These are phyloP conservation scores for Pachycephala philippinensis DNA, from an alignment of 2,113 vertebrate species.

Conservation along the genomic window DNA sequence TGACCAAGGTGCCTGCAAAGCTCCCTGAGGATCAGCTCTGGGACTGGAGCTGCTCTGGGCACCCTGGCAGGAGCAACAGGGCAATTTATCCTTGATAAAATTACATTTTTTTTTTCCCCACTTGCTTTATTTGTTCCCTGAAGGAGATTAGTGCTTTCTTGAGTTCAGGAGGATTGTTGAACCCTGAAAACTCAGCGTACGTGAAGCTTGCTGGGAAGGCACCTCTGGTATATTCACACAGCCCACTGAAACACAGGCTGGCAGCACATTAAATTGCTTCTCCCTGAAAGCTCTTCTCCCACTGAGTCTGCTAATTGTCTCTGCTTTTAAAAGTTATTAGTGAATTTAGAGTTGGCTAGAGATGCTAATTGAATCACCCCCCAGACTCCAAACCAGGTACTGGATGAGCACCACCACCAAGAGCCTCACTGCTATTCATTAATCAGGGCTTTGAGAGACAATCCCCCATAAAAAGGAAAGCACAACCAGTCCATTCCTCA, in stretches of 20 bases:
- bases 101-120: not conserved
- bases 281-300: conserved; percentile 18
- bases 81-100: not conserved
- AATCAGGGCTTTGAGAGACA: not conserved
- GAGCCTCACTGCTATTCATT: not conserved
- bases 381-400: not conserved
- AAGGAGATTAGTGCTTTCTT: not conserved
- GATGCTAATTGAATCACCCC: not conserved
- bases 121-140: not conserved
- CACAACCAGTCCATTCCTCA: not conserved
- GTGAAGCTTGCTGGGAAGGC: not conserved
- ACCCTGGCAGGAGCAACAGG: not conserved
- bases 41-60: not conserved
- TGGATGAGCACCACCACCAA: not conserved
- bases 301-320: conserved; percentile 37
- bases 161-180: not conserved
- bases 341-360: not conserved
- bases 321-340: conserved; percentile 30
- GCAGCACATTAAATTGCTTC: conserved; percentile 3
- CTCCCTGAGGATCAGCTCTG: not conserved
- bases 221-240: not conserved
- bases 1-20: not conserved
- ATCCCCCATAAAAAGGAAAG: not conserved
- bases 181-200: not conserved
- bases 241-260: not conserved